phyloP scores from a whole-genome alignment of 2,113 vertebrate genomes.

The Trinectes maculatus region DNA sequence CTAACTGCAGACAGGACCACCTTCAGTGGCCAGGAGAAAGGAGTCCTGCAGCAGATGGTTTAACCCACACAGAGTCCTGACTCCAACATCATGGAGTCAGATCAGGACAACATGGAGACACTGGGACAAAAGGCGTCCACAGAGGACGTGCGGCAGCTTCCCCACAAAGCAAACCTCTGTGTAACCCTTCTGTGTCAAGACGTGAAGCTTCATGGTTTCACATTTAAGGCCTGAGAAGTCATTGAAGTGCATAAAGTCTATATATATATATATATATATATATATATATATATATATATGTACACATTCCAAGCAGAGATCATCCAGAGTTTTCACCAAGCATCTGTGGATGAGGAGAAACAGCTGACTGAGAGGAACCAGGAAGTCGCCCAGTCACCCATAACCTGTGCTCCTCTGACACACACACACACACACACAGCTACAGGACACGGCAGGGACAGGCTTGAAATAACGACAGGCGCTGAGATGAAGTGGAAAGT shows the following conservation, averaged over 20 bases:
- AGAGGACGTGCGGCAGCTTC: neutral
- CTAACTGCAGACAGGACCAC: neutral
- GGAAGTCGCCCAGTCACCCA: too few species aligned
- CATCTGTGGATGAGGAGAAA: neutral
- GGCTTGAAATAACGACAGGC: too few species aligned
- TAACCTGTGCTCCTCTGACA: constrained; percentile 52
- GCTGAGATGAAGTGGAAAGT: neutral
- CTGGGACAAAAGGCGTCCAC: neutral
- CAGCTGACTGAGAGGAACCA: constrained; percentile 37
- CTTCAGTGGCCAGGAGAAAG: neutral
- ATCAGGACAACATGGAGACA: neutral
- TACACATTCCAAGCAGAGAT: neutral
- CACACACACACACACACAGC: too few species aligned
- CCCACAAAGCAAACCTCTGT: too few species aligned
- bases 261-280: too few species aligned
- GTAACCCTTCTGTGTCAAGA: too few species aligned
- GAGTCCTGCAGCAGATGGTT: constrained; percentile 2
- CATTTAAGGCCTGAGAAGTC: too few species aligned
- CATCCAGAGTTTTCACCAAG: too few species aligned
- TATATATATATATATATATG: too few species aligned
- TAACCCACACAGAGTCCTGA: neutral
- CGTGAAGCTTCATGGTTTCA: too few species aligned
- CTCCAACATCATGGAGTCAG: neutral
- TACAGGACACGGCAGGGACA: too few species aligned
- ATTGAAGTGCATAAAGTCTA: too few species aligned